Conservation (phyloP, 2,797 vertebrate genomes). For the Gymnoscopelus braueri region DNA sequence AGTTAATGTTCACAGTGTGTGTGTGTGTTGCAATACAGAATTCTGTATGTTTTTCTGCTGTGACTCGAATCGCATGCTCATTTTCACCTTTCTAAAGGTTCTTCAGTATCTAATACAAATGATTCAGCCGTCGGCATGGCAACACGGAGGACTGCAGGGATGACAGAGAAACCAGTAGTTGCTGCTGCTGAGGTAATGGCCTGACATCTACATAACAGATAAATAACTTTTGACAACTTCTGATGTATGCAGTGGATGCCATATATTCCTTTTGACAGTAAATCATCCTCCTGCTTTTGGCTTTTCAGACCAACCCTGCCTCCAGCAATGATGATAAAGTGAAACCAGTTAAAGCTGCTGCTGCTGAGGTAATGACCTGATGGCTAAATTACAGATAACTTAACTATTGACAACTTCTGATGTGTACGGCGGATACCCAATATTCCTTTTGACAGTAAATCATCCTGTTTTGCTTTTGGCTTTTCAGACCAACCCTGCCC, state of each 20-base stretch:
- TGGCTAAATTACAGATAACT: too few species aligned
- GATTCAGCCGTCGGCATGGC: conserved; percentile 27
- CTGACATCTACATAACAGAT: background rate
- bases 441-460: background rate
- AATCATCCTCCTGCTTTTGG: background rate
- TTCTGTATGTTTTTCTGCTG: background rate
- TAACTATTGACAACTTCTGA: background rate
- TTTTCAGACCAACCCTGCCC: conserved; percentile 41
- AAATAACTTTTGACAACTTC: too few species aligned
- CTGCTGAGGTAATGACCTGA: conserved; percentile 58
- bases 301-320: conserved; percentile 39
- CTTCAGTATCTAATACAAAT: background rate
- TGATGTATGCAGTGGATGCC: too few species aligned
- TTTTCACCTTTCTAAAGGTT: background rate
- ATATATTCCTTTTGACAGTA: too few species aligned
- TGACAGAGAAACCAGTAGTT: conserved; percentile 48
- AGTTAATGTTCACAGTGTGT: background rate
- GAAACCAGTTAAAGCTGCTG: conserved; percentile 59
- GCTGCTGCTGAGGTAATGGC: conserved; percentile 56
- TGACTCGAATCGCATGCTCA: background rate
- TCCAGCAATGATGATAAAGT: conserved; percentile 74
- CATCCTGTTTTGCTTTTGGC: background rate
- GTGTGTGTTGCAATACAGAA: background rate
- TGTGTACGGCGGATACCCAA: background rate
- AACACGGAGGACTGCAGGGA: conserved; percentile 48